These are phyloP conservation scores for Synergus japonicus DNA, from an alignment of 2,888 invertebrate genomes.

Conservation along the genomic window DNA sequence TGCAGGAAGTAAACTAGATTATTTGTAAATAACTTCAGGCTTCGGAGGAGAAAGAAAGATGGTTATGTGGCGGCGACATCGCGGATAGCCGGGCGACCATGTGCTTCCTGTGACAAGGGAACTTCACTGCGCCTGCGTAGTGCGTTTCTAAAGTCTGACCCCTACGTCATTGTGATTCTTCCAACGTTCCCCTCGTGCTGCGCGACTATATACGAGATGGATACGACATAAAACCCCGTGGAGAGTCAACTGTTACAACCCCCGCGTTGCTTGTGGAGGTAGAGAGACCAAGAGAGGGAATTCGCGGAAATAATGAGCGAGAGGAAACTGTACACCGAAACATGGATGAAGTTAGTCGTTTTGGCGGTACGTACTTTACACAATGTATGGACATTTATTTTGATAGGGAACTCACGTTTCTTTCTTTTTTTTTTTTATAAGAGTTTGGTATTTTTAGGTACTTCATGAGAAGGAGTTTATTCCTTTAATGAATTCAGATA, in stretches of 20 bases:
- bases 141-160: constrained; percentile 70
- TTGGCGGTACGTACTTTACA: background rate
- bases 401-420: no score
- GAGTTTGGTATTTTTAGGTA: no score
- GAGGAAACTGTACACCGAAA: constrained; percentile 4
- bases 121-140: constrained; percentile 71
- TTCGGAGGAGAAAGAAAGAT: constrained; percentile 24
- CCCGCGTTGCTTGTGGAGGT: constrained; percentile 48
- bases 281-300: constrained; percentile 36
- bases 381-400: no score
- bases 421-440: no score
- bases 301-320: constrained; percentile 19
- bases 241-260: constrained; percentile 67
- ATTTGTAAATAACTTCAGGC: constrained; percentile 32
- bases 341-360: constrained; percentile 9
- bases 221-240: constrained; percentile 66
- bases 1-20: constrained; percentile 6
- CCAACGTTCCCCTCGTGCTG: constrained; percentile 58
- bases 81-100: constrained; percentile 68
- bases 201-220: constrained; percentile 59
- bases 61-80: constrained; percentile 54
- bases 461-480: no score
- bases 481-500: no score
- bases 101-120: constrained; percentile 72
- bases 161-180: constrained; percentile 58